A percentile compares a stretch with the other conserved stretches of the same genome.
phyloP scores from a whole-genome alignment of 2,797 vertebrate genomes.

The Sebastes oblongus region DNA sequence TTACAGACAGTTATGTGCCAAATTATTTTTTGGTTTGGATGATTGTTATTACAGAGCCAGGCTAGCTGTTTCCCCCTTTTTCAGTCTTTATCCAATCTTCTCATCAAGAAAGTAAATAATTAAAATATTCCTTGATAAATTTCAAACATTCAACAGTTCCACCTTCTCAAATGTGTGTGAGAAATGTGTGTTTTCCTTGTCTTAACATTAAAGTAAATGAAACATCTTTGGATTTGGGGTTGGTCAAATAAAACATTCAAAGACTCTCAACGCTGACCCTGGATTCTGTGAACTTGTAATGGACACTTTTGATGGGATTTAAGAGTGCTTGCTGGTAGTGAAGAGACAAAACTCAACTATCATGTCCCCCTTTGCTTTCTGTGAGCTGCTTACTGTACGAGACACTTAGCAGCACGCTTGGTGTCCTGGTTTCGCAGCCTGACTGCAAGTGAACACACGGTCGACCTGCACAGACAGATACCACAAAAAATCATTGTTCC shows the following conservation, averaged over 20 bases:
- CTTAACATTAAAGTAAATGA: neutral
- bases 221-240: neutral
- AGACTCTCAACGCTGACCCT: neutral
- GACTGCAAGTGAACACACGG: neutral
- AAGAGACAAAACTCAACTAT: neutral
- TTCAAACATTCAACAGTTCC: neutral
- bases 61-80: neutral
- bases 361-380: constrained; percentile 33
- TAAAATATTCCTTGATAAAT: neutral
- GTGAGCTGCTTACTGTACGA: constrained; percentile 62
- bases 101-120: neutral
- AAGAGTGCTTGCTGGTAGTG: constrained; percentile 26
- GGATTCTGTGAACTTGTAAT: neutral
- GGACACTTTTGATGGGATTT: constrained; percentile 42
- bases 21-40: neutral
- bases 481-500: neutral
- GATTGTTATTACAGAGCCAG: neutral
- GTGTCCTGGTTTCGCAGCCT: constrained; percentile 25
- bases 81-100: neutral
- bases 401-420: constrained; percentile 44
- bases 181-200: neutral
- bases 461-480: neutral
- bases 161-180: neutral
- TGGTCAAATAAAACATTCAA: neutral
- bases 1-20: neutral